These are phyloP conservation scores for Spisula solida DNA, from an alignment of 2,888 invertebrate species.

Conservation along the genomic window DNA sequence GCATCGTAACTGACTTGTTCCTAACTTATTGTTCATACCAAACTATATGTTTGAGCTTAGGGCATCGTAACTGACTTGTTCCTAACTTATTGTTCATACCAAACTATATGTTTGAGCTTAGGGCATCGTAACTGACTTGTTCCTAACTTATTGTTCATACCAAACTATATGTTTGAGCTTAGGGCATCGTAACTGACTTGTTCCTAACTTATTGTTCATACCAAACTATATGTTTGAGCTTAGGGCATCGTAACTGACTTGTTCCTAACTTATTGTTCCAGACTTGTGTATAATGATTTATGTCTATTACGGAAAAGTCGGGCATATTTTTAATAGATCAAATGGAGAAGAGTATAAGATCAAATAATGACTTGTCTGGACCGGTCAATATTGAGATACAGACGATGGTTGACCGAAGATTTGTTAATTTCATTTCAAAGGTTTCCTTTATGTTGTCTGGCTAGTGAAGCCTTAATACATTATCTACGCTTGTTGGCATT, in stretches of 20 bases:
- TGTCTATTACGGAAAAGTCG: not conserved
- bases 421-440: not conserved
- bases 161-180: too few relatives aligned
- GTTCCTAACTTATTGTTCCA: not conserved
- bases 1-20: too few relatives aligned
- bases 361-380: not conserved
- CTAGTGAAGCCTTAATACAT: not conserved
- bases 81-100: too few relatives aligned
- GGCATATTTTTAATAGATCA: not conserved
- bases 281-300: not conserved
- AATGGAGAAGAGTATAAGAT: not conserved
- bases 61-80: too few relatives aligned
- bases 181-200: too few relatives aligned
- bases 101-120: too few relatives aligned
- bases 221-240: not conserved
- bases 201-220: too few relatives aligned
- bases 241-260: too few relatives aligned
- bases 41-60: too few relatives aligned
- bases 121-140: too few relatives aligned
- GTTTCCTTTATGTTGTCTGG: conserved; percentile 11
- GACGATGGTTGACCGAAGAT: not conserved
- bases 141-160: too few relatives aligned
- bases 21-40: too few relatives aligned
- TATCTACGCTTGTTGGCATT: not conserved
- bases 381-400: not conserved